Evolutionary conservation across 2,888 invertebrate genomes (phyloP).

Genomic region (Aleiodes alternator): DNA sequence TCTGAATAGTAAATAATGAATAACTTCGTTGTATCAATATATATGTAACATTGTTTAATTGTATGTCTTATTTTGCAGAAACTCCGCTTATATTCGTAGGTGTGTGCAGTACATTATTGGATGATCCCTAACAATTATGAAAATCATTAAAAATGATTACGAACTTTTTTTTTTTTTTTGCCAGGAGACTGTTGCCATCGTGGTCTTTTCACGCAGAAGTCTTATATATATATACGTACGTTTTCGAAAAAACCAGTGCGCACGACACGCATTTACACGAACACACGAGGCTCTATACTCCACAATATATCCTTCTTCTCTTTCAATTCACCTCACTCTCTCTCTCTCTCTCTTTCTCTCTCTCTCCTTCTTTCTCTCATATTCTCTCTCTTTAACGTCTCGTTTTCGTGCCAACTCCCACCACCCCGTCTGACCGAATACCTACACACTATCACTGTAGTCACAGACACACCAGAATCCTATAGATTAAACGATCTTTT

Average conservation of each 20-base stretch:
- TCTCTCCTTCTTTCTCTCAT: background rate
- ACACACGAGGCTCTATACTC: constrained; percentile 52
- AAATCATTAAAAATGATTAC: too few species aligned
- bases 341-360: constrained; percentile 31
- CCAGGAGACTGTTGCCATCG: constrained; percentile 44
- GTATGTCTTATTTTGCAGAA: too few species aligned
- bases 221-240: background rate
- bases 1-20: too few species aligned
- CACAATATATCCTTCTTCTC: constrained; percentile 50
- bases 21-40: too few species aligned
- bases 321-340: constrained; percentile 30
- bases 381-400: constrained; percentile 27
- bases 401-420: constrained; percentile 44
- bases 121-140: too few species aligned
- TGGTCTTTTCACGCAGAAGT: constrained; percentile 48
- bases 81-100: too few species aligned
- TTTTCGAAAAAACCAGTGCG: constrained; percentile 30
- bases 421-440: constrained; percentile 43
- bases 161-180: too few species aligned
- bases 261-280: constrained; percentile 41
- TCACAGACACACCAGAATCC: constrained; percentile 16
- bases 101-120: too few species aligned
- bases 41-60: too few species aligned
- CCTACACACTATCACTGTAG: constrained; percentile 31
- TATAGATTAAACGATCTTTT: background rate